These are phyloP conservation scores for Melanargia galathea DNA, from an alignment of 2,888 invertebrate species.

Conservation along the genomic window DNA sequence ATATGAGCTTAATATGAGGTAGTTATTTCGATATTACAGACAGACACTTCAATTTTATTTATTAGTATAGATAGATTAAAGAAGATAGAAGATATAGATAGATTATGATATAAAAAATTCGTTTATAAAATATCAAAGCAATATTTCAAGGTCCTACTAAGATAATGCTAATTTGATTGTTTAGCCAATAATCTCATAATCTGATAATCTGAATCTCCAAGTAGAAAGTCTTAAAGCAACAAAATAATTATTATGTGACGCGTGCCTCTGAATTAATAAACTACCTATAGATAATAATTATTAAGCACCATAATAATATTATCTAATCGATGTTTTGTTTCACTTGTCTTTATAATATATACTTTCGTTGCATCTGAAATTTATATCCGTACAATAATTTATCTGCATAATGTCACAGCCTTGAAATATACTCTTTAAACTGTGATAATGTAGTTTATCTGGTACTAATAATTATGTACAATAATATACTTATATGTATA, in stretches of 20 bases:
- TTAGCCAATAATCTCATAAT: conserved; percentile 17
- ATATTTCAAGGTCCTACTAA: neutral
- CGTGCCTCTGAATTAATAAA: conserved; percentile 35
- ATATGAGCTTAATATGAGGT: no score
- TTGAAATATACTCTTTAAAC: no score
- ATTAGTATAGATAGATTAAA: no score
- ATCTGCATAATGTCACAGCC: no score
- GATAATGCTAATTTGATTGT: conserved; percentile 15
- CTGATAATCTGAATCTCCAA: conserved; percentile 24
- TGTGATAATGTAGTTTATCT: no score
- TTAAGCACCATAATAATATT: neutral
- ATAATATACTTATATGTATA: no score
- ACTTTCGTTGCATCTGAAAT: neutral
- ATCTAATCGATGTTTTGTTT: conserved; percentile 23
- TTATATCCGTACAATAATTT: neutral
- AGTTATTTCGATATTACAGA: no score
- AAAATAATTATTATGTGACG: conserved; percentile 28
- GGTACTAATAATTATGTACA: no score
- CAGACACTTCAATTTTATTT: no score
- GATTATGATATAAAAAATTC: no score
- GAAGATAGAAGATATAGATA: no score
- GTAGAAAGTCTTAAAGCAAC: conserved; percentile 15
- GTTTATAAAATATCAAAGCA: neutral
- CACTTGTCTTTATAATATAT: conserved; percentile 14
- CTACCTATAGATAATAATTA: conserved; percentile 17